Evolutionary conservation across 2,113 vertebrate genomes (phyloP).

Genomic region (Oplegnathus fasciatus): DNA sequence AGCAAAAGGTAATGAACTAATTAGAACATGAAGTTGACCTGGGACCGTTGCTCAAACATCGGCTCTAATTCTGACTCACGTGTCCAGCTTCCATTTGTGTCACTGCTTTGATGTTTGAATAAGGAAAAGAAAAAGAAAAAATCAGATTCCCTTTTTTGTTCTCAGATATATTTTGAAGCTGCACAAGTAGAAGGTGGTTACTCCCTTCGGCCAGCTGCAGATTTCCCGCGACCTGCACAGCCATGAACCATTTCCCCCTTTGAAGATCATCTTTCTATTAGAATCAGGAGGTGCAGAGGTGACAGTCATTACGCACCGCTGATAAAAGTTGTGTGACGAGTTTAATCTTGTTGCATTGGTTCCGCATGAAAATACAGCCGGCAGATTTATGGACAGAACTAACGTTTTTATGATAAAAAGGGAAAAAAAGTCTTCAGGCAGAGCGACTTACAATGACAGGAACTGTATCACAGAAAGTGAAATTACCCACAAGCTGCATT

Average conservation of each 20-base stretch:
- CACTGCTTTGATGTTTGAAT: slow-evolving; percentile 49
- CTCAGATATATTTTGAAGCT: background rate
- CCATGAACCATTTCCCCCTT: slow-evolving; percentile 17
- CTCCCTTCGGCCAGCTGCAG: slow-evolving; percentile 7
- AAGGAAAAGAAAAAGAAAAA: background rate
- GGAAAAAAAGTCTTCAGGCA: background rate
- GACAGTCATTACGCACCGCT: slow-evolving; percentile 39
- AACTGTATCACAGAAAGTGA: background rate
- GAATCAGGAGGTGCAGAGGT: slow-evolving; percentile 34
- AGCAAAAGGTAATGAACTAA: slow-evolving; percentile 50
- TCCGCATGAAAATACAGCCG: slow-evolving; percentile 25
- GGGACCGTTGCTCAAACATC: slow-evolving; percentile 13
- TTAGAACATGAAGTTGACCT: slow-evolving; percentile 35
- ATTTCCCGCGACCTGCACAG: slow-evolving; percentile 6
- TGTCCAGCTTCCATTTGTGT: background rate
- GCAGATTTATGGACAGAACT: slow-evolving; percentile 12
- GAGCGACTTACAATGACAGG: background rate
- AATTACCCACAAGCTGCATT: background rate
- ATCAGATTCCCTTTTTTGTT: background rate
- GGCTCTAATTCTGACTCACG: background rate
- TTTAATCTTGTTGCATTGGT: slow-evolving; percentile 57
- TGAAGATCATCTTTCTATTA: slow-evolving; percentile 56
- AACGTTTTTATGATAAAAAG: slow-evolving; percentile 17
- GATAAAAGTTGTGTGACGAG: slow-evolving; percentile 10
- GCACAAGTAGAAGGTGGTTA: slow-evolving; percentile 3